These are phyloP conservation scores for Cuniculus paca DNA, from an alignment of 2,797 vertebrate genomes.

Conservation along the genomic window DNA sequence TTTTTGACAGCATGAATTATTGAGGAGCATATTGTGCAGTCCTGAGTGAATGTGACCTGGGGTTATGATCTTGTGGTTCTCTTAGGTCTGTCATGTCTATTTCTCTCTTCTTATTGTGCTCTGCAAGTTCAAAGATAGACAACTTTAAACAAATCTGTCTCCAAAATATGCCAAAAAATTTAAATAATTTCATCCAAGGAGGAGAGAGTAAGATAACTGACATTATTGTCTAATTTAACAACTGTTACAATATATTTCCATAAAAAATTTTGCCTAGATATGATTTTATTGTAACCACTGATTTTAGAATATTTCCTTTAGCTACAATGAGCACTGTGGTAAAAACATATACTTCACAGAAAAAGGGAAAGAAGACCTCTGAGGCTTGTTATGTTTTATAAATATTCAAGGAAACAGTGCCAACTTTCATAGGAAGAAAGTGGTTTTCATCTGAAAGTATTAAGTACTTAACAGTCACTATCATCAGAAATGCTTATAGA, in stretches of 20 bases:
- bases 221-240: not conserved
- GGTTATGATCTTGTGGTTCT: accelerated
- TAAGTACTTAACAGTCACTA: not conserved
- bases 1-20: not conserved
- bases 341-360: not conserved
- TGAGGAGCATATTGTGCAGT: accelerated
- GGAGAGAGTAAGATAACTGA: not conserved
- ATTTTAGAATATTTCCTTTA: not conserved
- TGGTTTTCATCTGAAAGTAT: not conserved
- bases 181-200: not conserved
- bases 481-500: not conserved
- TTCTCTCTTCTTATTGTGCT: not conserved
- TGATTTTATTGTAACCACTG: not conserved
- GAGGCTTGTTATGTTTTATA: not conserved
- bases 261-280: not conserved
- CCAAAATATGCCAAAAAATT: not conserved
- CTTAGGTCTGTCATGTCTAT: not conserved
- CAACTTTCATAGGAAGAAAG: not conserved
- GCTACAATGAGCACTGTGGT: not conserved
- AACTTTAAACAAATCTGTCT: not conserved
- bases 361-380: not conserved
- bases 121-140: not conserved
- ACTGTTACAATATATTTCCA: not conserved
- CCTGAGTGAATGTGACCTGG: not conserved
- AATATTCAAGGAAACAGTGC: not conserved